phyloP scores from a whole-genome alignment of 2,888 invertebrate genomes.

The Amblyjoppa proteus region DNA sequence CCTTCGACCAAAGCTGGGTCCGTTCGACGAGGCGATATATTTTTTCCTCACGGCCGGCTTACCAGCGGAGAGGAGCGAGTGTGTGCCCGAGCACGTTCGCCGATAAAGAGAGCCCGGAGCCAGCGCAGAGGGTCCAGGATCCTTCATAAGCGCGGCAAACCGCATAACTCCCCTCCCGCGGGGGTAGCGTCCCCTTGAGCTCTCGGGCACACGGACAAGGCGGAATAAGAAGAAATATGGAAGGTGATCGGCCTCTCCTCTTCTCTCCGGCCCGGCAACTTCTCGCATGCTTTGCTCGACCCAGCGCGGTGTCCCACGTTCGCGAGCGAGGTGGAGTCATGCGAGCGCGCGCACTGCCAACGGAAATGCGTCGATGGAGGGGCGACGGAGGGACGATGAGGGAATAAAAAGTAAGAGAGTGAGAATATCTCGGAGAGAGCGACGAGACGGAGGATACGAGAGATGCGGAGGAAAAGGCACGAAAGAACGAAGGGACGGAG shows the following conservation, averaged over 20 bases:
- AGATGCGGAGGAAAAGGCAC: constrained; percentile 60
- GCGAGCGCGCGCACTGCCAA: constrained; percentile 72
- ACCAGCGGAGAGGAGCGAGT: constrained; percentile 13
- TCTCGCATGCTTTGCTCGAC: constrained; percentile 32
- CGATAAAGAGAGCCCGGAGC: constrained; percentile 67
- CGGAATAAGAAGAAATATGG: constrained; percentile 83
- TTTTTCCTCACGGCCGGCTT: constrained; percentile 34
- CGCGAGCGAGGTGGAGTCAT: constrained; percentile 76
- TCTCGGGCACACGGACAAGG: constrained; percentile 74
- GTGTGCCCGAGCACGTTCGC: constrained; percentile 54
- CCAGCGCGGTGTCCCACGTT: constrained; percentile 36
- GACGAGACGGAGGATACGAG: constrained; percentile 64
- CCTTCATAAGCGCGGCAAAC: constrained; percentile 72
- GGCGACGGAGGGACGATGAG: constrained; percentile 25
- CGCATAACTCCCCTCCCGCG: constrained; percentile 79
- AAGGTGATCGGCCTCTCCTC: constrained; percentile 82
- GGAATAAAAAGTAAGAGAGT: constrained; percentile 33
- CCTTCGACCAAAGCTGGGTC: constrained; percentile 39
- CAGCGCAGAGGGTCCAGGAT: constrained; percentile 38
- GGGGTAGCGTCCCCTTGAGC: constrained; percentile 63
- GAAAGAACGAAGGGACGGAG: constrained; percentile 50
- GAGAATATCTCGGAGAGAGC: constrained; percentile 62
- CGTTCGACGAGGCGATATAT: constrained; percentile 42
- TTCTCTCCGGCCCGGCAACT: constrained; percentile 62
- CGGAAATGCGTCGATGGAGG: constrained; percentile 47